Percentiles rank a stretch among this genome's conserved stretches.
phyloP scores from a whole-genome alignment of 2,797 vertebrate species.

The Lithobates pipiens region DNA sequence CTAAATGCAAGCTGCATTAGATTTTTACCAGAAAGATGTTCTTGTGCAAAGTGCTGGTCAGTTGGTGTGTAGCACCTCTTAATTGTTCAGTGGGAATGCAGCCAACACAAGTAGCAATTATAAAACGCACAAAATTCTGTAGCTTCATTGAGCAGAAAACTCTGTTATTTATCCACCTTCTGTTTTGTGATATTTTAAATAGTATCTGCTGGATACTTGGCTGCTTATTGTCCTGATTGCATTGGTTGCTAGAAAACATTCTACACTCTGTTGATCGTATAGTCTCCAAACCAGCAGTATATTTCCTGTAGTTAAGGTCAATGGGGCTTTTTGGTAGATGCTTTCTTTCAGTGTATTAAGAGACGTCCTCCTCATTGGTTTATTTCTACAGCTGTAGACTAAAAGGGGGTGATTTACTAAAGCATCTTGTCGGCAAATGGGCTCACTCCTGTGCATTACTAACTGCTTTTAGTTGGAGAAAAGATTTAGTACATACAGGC shows the following conservation, averaged over 20 bases:
- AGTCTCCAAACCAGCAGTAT: conserved; percentile 15
- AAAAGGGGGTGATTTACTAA: too few species aligned
- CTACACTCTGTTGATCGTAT: conserved; percentile 34
- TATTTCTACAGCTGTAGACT: too few species aligned
- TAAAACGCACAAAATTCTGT: background rate
- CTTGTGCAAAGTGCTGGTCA: background rate
- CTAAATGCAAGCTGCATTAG: background rate
- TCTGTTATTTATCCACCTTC: conserved; percentile 22
- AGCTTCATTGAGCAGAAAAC: background rate
- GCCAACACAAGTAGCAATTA: conserved; percentile 23
- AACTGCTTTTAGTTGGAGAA: too few species aligned
- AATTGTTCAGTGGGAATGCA: background rate
- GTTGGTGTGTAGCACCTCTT: background rate
- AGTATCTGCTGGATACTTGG: conserved; percentile 27
- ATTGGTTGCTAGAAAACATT: conserved; percentile 2
- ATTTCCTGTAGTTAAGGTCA: background rate
- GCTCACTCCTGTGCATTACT: too few species aligned
- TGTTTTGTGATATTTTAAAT: conserved; percentile 19
- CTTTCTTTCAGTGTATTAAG: too few species aligned
- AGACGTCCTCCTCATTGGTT: too few species aligned
- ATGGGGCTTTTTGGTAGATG: background rate
- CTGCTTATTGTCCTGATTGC: conserved; percentile 18
- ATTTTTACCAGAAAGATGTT: background rate
- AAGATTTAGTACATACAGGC: too few species aligned
- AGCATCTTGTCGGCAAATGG: too few species aligned